phyloP scores from a whole-genome alignment of 2,888 invertebrate species.

The Cantharis rufa region DNA sequence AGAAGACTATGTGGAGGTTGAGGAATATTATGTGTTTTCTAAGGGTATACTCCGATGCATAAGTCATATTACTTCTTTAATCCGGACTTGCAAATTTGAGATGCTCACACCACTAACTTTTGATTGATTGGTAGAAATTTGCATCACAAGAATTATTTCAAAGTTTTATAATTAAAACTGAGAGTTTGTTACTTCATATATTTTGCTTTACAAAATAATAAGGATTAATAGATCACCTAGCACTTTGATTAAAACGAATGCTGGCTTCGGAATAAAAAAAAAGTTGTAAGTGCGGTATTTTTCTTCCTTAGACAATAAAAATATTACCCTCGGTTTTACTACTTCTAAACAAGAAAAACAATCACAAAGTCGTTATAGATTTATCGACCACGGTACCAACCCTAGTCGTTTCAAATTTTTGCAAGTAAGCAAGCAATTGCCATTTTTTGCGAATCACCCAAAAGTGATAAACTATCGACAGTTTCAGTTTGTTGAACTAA shows the following conservation, averaged over 20 bases:
- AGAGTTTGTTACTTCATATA: not conserved
- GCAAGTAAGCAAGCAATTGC: not conserved
- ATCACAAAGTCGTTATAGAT: not conserved
- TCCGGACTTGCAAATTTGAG: conserved; percentile 44
- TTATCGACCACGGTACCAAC: not conserved
- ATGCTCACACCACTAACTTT: conserved; percentile 6
- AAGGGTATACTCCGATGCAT: conserved; percentile 50
- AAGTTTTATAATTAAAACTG: not conserved
- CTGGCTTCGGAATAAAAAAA: not conserved
- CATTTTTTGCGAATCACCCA: not conserved
- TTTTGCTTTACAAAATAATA: not conserved
- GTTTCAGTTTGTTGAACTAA: not conserved
- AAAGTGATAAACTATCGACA: not conserved
- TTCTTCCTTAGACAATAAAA: not conserved
- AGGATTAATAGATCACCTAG: not conserved
- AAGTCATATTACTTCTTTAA: conserved; percentile 39
- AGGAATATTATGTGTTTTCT: conserved; percentile 52
- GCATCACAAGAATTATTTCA: not conserved
- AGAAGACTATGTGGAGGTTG: conserved; percentile 37
- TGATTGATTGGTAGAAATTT: conserved; percentile 1
- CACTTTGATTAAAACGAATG: not conserved
- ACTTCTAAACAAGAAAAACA: not conserved
- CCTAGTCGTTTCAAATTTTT: not conserved
- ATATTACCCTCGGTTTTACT: not conserved
- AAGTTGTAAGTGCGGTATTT: not conserved